Percentiles rank a stretch among this genome's conserved stretches.
Evolutionary conservation across 2,888 invertebrate genomes (phyloP).

Genomic region (Tenthredo amoena): DNA sequence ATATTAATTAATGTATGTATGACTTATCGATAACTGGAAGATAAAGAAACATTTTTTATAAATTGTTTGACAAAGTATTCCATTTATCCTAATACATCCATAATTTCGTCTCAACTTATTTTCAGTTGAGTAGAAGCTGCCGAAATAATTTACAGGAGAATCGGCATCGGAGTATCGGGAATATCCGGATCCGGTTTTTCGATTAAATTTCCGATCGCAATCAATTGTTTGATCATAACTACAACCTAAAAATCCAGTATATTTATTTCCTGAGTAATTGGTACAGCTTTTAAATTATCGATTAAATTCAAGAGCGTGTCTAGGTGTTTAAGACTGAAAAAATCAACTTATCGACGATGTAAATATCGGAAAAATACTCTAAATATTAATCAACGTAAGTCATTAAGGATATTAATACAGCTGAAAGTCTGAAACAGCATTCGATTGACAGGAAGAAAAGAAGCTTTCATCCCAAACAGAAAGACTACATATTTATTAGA

Average conservation of each 20-base stretch:
- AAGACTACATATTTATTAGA: not conserved
- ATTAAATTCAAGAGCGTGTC: not conserved
- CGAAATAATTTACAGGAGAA: not conserved
- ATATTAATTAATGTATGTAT: not conserved
- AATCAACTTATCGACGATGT: not conserved
- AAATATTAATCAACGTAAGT: constrained; percentile 2
- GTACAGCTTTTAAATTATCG: constrained; percentile 3
- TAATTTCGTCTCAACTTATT: not conserved
- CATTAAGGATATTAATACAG: not conserved
- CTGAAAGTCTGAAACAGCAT: not conserved
- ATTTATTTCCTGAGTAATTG: not conserved
- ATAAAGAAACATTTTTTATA: not conserved
- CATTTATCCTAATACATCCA: not conserved
- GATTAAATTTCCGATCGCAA: not conserved
- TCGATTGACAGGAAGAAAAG: not conserved
- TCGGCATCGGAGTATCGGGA: not conserved
- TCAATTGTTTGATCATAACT: constrained; percentile 27
- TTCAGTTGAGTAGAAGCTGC: not conserved
- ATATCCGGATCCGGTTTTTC: constrained; percentile 8
- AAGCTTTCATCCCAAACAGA: not conserved
- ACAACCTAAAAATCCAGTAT: constrained; percentile 1
- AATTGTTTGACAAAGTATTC: not conserved
- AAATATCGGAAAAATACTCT: not conserved
- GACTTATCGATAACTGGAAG: not conserved
- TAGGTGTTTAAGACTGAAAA: not conserved